Evolutionary conservation across 2,888 invertebrate genomes (phyloP).

Genomic region (Odontocerum albicorne): DNA sequence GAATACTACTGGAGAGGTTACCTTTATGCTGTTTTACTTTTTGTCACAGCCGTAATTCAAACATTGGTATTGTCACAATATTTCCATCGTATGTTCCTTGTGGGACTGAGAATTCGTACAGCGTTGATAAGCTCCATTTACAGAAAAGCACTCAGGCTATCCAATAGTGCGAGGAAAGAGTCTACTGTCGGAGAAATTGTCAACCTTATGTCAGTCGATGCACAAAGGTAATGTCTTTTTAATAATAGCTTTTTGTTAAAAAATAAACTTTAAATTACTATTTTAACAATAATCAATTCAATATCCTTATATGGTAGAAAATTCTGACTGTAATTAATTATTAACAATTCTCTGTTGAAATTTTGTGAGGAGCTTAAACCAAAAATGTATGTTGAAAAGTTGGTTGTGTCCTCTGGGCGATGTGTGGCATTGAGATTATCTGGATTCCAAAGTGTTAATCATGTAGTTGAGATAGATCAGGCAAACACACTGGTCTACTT

Average conservation of each 20-base stretch:
- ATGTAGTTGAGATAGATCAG: too few relatives aligned
- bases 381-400: too few relatives aligned
- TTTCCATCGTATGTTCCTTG: constrained; percentile 87
- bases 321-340: too few relatives aligned
- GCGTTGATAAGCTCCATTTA: constrained; percentile 89
- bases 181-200: constrained; percentile 91
- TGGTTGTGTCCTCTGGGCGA: too few relatives aligned
- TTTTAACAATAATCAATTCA: too few relatives aligned
- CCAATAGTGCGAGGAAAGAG: constrained; percentile 77
- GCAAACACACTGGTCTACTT: too few relatives aligned
- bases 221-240: constrained; percentile 62
- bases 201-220: constrained; percentile 90
- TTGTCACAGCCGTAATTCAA: constrained; percentile 75
- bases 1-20: constrained; percentile 85
- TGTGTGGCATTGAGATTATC: too few relatives aligned
- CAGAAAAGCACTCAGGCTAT: constrained; percentile 79
- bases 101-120: constrained; percentile 88
- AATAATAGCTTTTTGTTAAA: neutral
- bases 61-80: constrained; percentile 87
- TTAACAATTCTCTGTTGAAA: too few relatives aligned
- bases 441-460: too few relatives aligned
- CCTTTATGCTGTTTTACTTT: constrained; percentile 74
- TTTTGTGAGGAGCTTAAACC: too few relatives aligned
- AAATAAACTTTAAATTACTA: too few relatives aligned
- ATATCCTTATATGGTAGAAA: too few relatives aligned